phyloP scores from a whole-genome alignment of 1,140 invertebrate genomes.

The Aphaenogaster ashmeadi region DNA sequence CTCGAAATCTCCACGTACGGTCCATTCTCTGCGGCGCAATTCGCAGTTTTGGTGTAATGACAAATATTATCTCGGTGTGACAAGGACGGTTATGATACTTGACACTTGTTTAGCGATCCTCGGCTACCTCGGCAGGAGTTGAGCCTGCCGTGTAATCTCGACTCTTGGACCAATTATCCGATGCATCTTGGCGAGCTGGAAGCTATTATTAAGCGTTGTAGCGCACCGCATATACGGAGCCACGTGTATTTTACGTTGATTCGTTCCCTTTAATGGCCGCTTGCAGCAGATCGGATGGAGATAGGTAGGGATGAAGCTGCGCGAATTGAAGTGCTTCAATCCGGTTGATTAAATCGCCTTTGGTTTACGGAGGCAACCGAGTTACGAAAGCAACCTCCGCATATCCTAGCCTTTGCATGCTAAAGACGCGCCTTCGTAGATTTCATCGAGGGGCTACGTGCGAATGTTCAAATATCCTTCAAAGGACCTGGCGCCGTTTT shows the following conservation, averaged over 20 bases:
- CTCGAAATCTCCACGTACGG: not conserved
- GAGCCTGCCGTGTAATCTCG: not conserved
- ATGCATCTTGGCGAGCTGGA: not conserved
- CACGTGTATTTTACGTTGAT: conserved; percentile 17
- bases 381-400: not conserved
- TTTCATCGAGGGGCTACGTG: not conserved
- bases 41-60: not conserved
- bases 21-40: not conserved
- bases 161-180: conserved; percentile 14
- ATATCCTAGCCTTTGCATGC: not conserved
- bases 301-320: not conserved
- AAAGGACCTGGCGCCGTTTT: not conserved
- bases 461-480: not conserved
- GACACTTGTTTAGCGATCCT: conserved; percentile 32
- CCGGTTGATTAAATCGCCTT: conserved; percentile 73
- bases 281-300: not conserved
- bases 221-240: not conserved
- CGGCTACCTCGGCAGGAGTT: not conserved
- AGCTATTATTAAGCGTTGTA: conserved; percentile 33
- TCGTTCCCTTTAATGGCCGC: conserved; percentile 41
- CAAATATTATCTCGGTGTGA: conserved; percentile 27
- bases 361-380: conserved; percentile 43
- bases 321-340: conserved; percentile 74
- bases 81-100: not conserved
- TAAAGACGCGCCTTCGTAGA: conserved; percentile 1